A percentile compares a stretch with the other conserved stretches of the same genome.
Conservation (phyloP, 2,113 vertebrate species). For the Pedionomus torquatus region DNA sequence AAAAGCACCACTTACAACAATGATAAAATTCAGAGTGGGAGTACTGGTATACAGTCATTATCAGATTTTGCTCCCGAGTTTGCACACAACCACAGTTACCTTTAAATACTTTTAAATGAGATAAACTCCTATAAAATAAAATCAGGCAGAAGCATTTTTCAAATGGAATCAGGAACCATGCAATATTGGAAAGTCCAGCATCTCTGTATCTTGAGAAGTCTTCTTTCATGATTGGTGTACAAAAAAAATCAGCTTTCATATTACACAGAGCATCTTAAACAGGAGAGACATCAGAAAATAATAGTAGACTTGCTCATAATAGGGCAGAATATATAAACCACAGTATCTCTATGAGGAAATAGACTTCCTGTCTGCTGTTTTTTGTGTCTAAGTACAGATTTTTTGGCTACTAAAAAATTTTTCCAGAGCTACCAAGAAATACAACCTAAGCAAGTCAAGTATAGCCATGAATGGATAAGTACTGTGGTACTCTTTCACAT, state of each 20-base stretch:
- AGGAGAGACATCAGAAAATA: slow-evolving; percentile 59
- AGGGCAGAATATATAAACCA: slow-evolving; percentile 67
- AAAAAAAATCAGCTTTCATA: background rate
- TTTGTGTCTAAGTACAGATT: slow-evolving; percentile 74
- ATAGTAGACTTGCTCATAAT: slow-evolving; percentile 24
- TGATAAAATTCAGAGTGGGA: background rate
- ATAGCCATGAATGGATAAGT: slow-evolving; percentile 62
- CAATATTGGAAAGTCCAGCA: background rate
- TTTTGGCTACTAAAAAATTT: slow-evolving; percentile 72
- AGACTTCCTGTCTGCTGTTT: slow-evolving; percentile 77
- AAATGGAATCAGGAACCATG: background rate
- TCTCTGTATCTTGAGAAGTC: slow-evolving; percentile 8
- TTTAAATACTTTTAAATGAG: background rate
- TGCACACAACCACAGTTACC: background rate
- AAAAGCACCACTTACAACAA: background rate
- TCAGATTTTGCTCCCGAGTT: background rate
- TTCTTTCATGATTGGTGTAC: background rate
- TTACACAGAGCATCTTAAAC: slow-evolving; percentile 53
- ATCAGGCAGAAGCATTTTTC: background rate
- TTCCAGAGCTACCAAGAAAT: slow-evolving; percentile 74
- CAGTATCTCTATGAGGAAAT: slow-evolving; percentile 75
- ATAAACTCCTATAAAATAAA: background rate
- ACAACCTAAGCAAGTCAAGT: slow-evolving; percentile 57
- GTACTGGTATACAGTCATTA: background rate
- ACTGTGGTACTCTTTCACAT: background rate